Base-by-base conservation (phyloP, 2,888 invertebrate species). In the Beris morrisii region DNA sequence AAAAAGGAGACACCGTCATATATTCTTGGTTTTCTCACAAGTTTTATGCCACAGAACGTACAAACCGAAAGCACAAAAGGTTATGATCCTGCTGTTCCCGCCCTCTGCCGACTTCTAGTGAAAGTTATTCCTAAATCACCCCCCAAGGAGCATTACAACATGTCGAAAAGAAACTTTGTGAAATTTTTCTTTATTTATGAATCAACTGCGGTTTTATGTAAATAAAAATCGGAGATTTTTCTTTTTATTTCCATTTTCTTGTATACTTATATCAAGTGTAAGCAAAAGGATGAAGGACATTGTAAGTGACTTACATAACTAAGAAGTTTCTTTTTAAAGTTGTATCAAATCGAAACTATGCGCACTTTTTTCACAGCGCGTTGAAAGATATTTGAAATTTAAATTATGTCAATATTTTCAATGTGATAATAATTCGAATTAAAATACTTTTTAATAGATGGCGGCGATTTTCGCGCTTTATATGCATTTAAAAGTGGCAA, bases 131-230 rank as follows among this genome's bases (percentile, higher is more conserved):
- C 52, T 64, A 68, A 68, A 68, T 68, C 68, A 68, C 68, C 68
- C 68, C 68, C 68, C 61, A 45, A 68, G 68, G 68, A 68, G 68
- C 66, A 64, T 66, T 68, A 68, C 68, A 68, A 66, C 66, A 68
- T 68, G 68, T 68, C 64, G 68, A 65, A 65, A 45, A 50, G 38
- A 64, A 68, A 68, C 46, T 65, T 68, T 68, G n/a, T 28, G 53
- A 57, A 64, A 63, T 58, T 55, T 66, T 68, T 68, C 64, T 66
- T 68, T 68, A 68, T 68, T 68, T 68, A 68, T 68, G 66, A 66
- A 68, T 68, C 68, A 68, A 68, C 68, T 68, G 68, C 63, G 66
- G 68, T 68, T 68, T 68, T 68, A 68, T 68, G 68, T 68, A 68
- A 68, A 68, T 68, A 68, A 68, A 66, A 66, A 56, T 68, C 64